Evolutionary conservation across 2,888 invertebrate genomes (phyloP).

Genomic region (Diloba caeruleocephala): DNA sequence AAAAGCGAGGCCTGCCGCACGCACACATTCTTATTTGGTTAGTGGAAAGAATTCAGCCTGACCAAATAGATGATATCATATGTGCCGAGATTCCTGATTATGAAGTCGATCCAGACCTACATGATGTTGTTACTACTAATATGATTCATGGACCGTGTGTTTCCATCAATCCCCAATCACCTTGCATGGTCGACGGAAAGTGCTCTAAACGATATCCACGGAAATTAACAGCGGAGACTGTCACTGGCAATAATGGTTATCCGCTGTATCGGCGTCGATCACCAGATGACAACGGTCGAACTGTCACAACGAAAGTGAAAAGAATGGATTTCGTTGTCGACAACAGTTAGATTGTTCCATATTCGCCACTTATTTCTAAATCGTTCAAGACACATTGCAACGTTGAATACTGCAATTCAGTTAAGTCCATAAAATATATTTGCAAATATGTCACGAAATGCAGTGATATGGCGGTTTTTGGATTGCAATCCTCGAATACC

Average conservation of each 20-base stretch:
- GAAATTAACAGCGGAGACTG: constrained; percentile 56
- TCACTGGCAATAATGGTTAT: constrained; percentile 39
- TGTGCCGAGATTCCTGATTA: constrained; percentile 45
- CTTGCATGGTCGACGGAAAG: constrained; percentile 47
- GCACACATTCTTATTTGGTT: constrained; percentile 41
- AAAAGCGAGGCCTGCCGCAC: constrained; percentile 41
- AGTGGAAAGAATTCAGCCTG: constrained; percentile 31
- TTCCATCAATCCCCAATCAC: constrained; percentile 40
- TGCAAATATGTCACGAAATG: constrained; percentile 44
- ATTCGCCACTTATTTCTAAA: constrained; percentile 52
- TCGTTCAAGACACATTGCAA: constrained; percentile 50
- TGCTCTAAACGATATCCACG: constrained; percentile 66
- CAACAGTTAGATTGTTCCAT: constrained; percentile 54
- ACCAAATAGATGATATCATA: constrained; percentile 44
- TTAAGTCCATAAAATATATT: constrained; percentile 23
- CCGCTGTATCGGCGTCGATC: constrained; percentile 30
- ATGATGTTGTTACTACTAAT: constrained; percentile 39
- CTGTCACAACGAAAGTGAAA: constrained; percentile 24
- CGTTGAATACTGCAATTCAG: constrained; percentile 27
- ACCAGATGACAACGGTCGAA: constrained; percentile 39
- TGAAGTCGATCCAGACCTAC: constrained; percentile 39
- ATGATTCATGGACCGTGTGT: constrained; percentile 49
- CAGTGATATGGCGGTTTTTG: constrained; percentile 45
- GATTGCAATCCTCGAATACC: constrained; percentile 17
- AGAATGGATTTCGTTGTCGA: constrained; percentile 33